Evolutionary conservation across 2,888 invertebrate species (phyloP), one percentile per base, ranked within the genome.

Genomic region (Herminia tarsipennalis): DNA sequence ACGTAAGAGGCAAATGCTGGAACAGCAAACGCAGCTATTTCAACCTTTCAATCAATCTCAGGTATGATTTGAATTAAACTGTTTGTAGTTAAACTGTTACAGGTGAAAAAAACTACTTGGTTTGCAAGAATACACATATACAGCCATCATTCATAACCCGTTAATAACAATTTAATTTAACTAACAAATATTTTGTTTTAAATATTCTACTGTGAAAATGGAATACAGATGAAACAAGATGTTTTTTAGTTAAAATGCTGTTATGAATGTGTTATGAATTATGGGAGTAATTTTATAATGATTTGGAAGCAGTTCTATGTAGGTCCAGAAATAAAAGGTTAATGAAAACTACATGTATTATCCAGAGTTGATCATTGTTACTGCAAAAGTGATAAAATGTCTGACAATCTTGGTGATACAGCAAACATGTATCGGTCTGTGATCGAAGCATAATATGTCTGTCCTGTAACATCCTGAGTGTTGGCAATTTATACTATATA

Each of bases 1-100:
- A 46, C 81, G 85, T 13, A 88, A 88, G 61, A 69, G 88, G 1
- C 77, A 86, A 48, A 77, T 85, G 60, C 76, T 89, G 12, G 82
- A 88, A 47, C 74, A 82, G 18, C 83, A 88, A 39, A 85, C 77
- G n/a, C 62, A 27, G 4, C 5, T 32, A 12, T 14, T 29, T 18
- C 45, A 39, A 29, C 40, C 39, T 5, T 9, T 34, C 5, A 32
- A 29, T 10, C 60, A 35, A 54, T 67, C 63, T 70, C 73, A 73
- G 59, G 70, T 51, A 50, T 13, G 27, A 17, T 20, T 12, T 14
- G 8, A 13, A n/a, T 3, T 8, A 27, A 13, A n/a, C 5, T 8
- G 13, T 8, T 13, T 27, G 27, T 13, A 12, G 3, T 5, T 5
- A 6, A 5, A 24, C 8, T 5, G 5, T 1, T 1, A 3, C n/a